phyloP scores from a whole-genome alignment of 2,797 vertebrate genomes.

The Dermochelys coriacea region DNA sequence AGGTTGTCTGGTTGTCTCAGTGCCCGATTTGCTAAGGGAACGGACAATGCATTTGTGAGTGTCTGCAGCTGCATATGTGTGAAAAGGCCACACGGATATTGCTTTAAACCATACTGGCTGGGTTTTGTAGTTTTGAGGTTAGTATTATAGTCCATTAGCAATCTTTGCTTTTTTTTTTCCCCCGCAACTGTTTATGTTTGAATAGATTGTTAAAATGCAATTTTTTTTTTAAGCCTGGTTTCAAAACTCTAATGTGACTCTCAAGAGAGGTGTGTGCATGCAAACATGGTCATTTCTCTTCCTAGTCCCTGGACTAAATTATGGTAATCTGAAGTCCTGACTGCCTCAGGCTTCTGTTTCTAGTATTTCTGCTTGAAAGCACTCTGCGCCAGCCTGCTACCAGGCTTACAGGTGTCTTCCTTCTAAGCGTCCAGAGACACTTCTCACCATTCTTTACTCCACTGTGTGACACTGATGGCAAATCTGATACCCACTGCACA shows the following conservation, averaged over 20 bases:
- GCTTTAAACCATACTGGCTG: accelerated
- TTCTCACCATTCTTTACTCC: neutral
- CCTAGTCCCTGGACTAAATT: neutral
- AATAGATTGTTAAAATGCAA: neutral
- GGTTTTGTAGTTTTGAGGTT: neutral
- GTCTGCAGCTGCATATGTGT: neutral
- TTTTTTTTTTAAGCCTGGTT: neutral
- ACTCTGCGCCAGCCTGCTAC: neutral
- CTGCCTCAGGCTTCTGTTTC: neutral
- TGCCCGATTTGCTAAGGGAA: neutral
- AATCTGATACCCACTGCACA: neutral
- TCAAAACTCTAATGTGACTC: neutral
- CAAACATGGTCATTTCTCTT: neutral
- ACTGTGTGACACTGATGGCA: neutral
- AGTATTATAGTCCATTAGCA: neutral
- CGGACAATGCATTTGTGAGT: neutral
- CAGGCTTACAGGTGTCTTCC: neutral
- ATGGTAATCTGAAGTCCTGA: neutral
- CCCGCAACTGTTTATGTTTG: neutral
- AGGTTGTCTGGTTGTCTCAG: neutral
- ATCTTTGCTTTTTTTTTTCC: neutral
- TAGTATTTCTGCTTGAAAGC: neutral
- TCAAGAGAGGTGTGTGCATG: neutral
- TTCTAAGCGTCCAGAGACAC: neutral
- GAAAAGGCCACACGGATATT: neutral